Conservation (phyloP, 2,888 invertebrate species). For the Philereme vetulata region DNA sequence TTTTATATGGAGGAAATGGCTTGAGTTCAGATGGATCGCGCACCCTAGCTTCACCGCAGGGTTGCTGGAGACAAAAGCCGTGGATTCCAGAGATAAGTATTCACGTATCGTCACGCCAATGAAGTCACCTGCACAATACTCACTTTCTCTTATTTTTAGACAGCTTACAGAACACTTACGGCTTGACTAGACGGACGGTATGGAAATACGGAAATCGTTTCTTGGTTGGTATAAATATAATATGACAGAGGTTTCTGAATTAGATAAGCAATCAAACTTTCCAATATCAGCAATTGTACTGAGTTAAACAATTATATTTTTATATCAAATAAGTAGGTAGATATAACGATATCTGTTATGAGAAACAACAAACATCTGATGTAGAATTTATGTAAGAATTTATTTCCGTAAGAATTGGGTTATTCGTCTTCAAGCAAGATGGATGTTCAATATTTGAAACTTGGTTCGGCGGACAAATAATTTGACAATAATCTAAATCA, state of each 20-base stretch:
- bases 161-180: conserved; percentile 4
- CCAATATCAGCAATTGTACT: neutral
- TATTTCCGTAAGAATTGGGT: no score
- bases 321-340: no score
- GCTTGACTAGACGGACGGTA: neutral
- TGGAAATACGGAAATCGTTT: neutral
- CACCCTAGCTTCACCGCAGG: conserved; percentile 49
- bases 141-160: conserved; percentile 22
- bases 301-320: no score
- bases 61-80: conserved; percentile 24
- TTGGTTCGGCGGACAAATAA: no score
- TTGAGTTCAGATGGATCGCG: conserved; percentile 40
- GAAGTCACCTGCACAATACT: conserved; percentile 21
- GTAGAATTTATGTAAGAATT: no score
- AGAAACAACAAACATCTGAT: no score
- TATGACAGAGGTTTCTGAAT: conserved; percentile 6
- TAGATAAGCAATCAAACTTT: conserved; percentile 25
- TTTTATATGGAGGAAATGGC: conserved; percentile 74
- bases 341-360: no score
- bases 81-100: conserved; percentile 25
- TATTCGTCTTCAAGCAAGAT: no score
- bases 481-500: no score
- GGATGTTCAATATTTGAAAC: no score
- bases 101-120: conserved; percentile 11
- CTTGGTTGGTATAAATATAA: neutral